Evolutionary conservation across 2,888 invertebrate species (phyloP).

Genomic region (Pseudoips prasinana): DNA sequence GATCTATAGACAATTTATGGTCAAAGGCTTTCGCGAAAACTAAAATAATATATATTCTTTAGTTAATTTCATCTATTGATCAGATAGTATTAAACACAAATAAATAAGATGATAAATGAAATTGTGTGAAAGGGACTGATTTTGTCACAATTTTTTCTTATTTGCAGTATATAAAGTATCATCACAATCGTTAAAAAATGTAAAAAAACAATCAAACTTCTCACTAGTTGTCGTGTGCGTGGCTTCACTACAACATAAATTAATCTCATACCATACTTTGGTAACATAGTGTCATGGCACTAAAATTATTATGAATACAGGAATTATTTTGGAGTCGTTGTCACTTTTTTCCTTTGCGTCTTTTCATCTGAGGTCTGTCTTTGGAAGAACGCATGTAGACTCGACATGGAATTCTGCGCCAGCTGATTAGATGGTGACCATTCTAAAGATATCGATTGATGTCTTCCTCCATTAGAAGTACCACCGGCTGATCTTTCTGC

Average conservation of each 20-base stretch:
- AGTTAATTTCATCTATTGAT: too few relatives aligned
- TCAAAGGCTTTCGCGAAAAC: too few relatives aligned
- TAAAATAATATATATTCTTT: too few relatives aligned
- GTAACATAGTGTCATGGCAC: conserved; percentile 76
- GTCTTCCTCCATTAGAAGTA: conserved; percentile 70
- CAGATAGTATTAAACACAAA: too few relatives aligned
- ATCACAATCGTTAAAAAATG: too few relatives aligned
- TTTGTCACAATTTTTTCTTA: too few relatives aligned
- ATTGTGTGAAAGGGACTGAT: too few relatives aligned
- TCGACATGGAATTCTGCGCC: conserved; percentile 90
- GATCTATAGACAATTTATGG: too few relatives aligned
- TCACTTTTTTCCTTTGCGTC: conserved; percentile 63
- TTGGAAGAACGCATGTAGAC: conserved; percentile 90
- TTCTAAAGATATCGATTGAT: conserved; percentile 89
- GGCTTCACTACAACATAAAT: conserved; percentile 39
- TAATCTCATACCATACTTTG: conserved; percentile 73
- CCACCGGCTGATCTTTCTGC: conserved; percentile 78
- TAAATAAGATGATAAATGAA: too few relatives aligned
- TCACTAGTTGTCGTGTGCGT: conserved; percentile 19
- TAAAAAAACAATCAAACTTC: too few relatives aligned
- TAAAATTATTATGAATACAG: conserved; percentile 33
- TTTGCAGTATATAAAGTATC: too few relatives aligned
- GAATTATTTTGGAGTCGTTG: conserved; percentile 29
- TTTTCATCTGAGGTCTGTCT: conserved; percentile 80
- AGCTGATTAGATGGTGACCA: conserved; percentile 88